A percentile compares a stretch with the other conserved stretches of the same genome.
phyloP scores from a whole-genome alignment of 2,797 vertebrate species.

The Acrocephalus scirpaceus region DNA sequence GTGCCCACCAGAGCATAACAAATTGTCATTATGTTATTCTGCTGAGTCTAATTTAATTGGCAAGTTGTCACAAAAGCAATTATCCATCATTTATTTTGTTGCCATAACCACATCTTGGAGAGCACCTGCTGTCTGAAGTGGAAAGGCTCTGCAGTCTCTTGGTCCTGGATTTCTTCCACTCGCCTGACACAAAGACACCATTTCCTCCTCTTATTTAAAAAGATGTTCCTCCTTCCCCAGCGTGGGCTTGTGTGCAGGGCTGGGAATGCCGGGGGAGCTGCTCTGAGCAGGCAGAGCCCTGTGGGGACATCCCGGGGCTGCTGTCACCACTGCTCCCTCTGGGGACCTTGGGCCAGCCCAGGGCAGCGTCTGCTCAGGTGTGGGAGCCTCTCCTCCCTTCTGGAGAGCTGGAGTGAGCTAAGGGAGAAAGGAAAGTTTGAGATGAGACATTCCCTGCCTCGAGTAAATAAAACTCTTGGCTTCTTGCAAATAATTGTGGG shows the following conservation, averaged over 20 bases:
- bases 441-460: neutral
- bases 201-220: slow-evolving; percentile 68
- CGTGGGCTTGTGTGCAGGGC: neutral
- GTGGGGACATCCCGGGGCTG: accelerated
- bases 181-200: slow-evolving; percentile 71
- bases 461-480: neutral
- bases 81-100: slow-evolving; percentile 95
- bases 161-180: slow-evolving; percentile 77
- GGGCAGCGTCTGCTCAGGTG: accelerated
- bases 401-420: neutral
- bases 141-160: slow-evolving; percentile 68
- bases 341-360: accelerated
- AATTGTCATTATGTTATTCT: slow-evolving; percentile 97
- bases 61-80: slow-evolving; percentile 97
- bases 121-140: slow-evolving; percentile 88
- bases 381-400: neutral
- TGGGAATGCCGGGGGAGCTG: neutral
- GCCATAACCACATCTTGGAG: slow-evolving; percentile 89
- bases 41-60: slow-evolving; percentile 95
- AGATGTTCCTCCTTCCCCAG: slow-evolving; percentile 28
- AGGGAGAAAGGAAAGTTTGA: neutral
- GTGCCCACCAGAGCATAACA: slow-evolving; percentile 93
- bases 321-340: accelerated
- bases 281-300: neutral
- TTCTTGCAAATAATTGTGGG: neutral